These are phyloP conservation scores for Scaptomyza cyrtandrae DNA, from an alignment of 2,888 invertebrate species.

Conservation along the genomic window DNA sequence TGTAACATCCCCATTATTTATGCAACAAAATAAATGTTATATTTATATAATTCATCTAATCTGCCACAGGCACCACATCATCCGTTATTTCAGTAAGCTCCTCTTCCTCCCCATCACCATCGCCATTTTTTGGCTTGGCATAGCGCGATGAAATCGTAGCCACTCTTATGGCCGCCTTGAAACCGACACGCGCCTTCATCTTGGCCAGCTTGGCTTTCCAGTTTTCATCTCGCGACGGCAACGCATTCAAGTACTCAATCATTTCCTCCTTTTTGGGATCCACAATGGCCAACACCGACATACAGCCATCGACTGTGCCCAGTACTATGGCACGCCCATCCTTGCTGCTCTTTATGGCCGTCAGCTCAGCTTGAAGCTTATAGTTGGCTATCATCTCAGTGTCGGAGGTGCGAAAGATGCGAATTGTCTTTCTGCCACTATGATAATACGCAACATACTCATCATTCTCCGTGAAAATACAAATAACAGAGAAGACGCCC, in stretches of 20 bases:
- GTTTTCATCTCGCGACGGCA: conserved; percentile 89
- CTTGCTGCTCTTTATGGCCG: conserved; percentile 90
- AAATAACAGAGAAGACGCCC: conserved; percentile 98
- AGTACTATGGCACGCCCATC: conserved; percentile 93
- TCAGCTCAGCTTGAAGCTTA: conserved; percentile 94
- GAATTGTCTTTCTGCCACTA: conserved; percentile 95
- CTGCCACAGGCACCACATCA: conserved; percentile 57
- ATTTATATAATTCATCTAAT: conserved; percentile 63
- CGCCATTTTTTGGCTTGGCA: conserved; percentile 65
- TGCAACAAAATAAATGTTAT: conserved; percentile 76
- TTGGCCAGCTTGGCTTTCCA: conserved; percentile 90
- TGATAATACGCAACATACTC: conserved; percentile 99
- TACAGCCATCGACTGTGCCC: conserved; percentile 96
- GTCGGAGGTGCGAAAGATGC: conserved; percentile 96
- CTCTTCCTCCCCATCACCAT: conserved; percentile 59
- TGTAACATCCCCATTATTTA: conserved; percentile 68
- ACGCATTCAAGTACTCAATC: conserved; percentile 87
- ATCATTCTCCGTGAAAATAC: conserved; percentile 96
- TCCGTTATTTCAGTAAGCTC: conserved; percentile 66
- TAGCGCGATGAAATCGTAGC: conserved; percentile 85
- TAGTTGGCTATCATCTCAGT: conserved; percentile 97
- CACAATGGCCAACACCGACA: conserved; percentile 93
- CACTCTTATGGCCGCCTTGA: conserved; percentile 88
- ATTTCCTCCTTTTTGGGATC: conserved; percentile 89
- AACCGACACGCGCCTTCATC: conserved; percentile 87